Conservation (phyloP, 2,888 invertebrate genomes). For the Timema cristinae region DNA sequence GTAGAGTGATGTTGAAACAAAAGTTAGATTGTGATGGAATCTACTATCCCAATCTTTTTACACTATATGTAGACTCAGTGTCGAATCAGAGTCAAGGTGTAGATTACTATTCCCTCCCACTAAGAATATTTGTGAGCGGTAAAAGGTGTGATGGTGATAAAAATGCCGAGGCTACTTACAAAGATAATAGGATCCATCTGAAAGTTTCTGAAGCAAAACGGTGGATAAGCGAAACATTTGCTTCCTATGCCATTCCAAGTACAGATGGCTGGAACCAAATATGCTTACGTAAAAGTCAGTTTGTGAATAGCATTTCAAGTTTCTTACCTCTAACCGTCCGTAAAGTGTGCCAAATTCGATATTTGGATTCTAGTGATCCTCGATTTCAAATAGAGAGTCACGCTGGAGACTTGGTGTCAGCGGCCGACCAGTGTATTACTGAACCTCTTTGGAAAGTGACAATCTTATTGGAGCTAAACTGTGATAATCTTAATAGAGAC, state of each 20-base stretch:
- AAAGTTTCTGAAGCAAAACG: conserved; percentile 73
- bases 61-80: conserved; percentile 81
- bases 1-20: conserved; percentile 68
- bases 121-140: conserved; percentile 61
- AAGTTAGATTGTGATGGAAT: conserved; percentile 73
- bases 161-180: conserved; percentile 27
- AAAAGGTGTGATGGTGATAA: conserved; percentile 29
- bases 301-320: conserved; percentile 71
- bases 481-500: conserved; percentile 27
- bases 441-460: conserved; percentile 77
- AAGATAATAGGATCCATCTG: conserved; percentile 49
- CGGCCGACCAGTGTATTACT: conserved; percentile 70
- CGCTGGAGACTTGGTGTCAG: conserved; percentile 77
- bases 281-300: conserved; percentile 74
- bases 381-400: conserved; percentile 70
- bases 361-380: conserved; percentile 69
- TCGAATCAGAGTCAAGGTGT: conserved; percentile 60
- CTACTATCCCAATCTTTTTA: conserved; percentile 79
- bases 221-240: conserved; percentile 82
- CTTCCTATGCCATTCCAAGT: conserved; percentile 76
- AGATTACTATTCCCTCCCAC: conserved; percentile 76
- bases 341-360: conserved; percentile 69
- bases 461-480: conserved; percentile 53
- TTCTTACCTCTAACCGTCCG: conserved; percentile 72
- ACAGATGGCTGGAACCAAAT: conserved; percentile 63